Conservation (phyloP, 2,888 invertebrate species). For the Mystacides longicornis region DNA sequence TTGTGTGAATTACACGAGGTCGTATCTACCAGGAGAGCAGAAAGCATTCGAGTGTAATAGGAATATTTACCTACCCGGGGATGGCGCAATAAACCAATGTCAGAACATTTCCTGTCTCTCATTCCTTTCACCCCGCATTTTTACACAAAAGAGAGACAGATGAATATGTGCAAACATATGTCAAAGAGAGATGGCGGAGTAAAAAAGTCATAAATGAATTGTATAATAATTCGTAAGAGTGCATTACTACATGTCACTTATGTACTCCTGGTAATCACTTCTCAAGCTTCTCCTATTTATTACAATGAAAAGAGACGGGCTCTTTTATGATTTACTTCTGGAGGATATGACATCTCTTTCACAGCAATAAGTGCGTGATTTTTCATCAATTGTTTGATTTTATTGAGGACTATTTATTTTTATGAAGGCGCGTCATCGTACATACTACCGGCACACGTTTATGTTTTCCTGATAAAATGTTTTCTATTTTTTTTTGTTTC, state of each 20-base stretch:
- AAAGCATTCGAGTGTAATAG: slow-evolving; percentile 8
- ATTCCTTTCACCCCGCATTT: neutral
- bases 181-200: neutral
- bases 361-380: slow-evolving; percentile 2
- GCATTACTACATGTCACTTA: neutral
- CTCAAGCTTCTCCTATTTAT: neutral
- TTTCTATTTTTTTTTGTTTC: neutral
- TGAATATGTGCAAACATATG: neutral
- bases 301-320: neutral
- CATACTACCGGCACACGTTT: neutral
- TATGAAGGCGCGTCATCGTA: neutral
- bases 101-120: slow-evolving; percentile 18
- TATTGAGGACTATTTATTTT: neutral
- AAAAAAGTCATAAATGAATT: neutral
- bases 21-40: slow-evolving; percentile 12
- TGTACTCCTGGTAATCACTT: neutral
- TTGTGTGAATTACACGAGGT: slow-evolving; percentile 12
- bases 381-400: slow-evolving; percentile 2
- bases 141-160: neutral
- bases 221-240: neutral
- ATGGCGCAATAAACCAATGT: slow-evolving; percentile 24
- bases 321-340: neutral
- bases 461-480: neutral
- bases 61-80: slow-evolving; percentile 19
- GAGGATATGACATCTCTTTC: slow-evolving; percentile 2